Conservation (phyloP, 2,888 invertebrate species). For the Amorpha juglandis region DNA sequence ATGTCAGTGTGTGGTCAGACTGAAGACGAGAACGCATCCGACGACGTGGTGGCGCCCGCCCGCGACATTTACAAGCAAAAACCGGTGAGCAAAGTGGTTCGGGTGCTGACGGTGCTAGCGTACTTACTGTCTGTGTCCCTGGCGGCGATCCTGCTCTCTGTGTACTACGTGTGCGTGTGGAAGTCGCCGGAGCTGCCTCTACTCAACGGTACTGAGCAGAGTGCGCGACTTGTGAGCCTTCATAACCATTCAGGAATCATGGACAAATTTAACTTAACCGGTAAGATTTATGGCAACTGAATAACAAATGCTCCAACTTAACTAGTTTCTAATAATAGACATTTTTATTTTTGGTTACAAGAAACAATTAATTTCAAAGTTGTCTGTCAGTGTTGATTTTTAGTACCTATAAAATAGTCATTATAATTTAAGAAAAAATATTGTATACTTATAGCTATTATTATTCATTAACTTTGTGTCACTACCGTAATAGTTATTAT, state of each 20-base stretch:
- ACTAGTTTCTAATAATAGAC: too few relatives aligned
- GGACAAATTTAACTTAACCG: conserved; percentile 25
- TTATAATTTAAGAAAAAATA: too few relatives aligned
- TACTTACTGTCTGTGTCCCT: conserved; percentile 94
- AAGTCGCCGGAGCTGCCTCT: conserved; percentile 85
- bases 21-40: conserved; percentile 65
- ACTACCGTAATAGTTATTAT: too few relatives aligned
- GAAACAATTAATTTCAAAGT: background rate
- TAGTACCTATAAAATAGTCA: too few relatives aligned
- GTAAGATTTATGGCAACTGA: conserved; percentile 29
- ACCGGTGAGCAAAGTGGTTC: conserved; percentile 73
- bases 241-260: background rate
- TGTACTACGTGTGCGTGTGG: conserved; percentile 93
- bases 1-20: conserved; percentile 73
- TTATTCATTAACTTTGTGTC: too few relatives aligned
- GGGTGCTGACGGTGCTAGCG: conserved; percentile 91
- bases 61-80: conserved; percentile 73
- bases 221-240: conserved; percentile 36
- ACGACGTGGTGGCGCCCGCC: conserved; percentile 57
- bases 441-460: too few relatives aligned
- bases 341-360: background rate
- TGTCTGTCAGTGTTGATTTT: too few relatives aligned
- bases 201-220: conserved; percentile 47
- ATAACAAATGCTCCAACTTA: too few relatives aligned
- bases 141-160: conserved; percentile 91